phyloP scores from a whole-genome alignment of 2,113 vertebrate genomes.

The Sebastes schlegelii region DNA sequence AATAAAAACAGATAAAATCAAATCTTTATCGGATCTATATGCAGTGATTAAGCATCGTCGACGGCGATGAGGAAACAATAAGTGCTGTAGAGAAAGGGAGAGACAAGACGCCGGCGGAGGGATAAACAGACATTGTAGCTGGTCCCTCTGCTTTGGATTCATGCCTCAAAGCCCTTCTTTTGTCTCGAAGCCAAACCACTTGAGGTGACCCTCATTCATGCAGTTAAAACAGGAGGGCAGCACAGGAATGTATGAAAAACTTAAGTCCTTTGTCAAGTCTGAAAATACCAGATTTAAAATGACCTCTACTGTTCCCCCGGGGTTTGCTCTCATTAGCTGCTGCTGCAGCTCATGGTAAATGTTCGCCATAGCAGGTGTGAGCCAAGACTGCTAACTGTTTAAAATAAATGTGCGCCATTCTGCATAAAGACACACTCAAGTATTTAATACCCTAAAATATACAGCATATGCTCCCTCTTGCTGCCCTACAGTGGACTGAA shows the following conservation, averaged over 20 bases:
- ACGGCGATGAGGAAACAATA: constrained; percentile 53
- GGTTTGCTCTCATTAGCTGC: constrained; percentile 84
- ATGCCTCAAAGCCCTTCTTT: constrained; percentile 79
- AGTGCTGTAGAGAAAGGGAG: constrained; percentile 33
- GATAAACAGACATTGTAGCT: constrained; percentile 76
- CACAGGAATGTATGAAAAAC: constrained; percentile 81
- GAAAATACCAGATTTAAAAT: constrained; percentile 84
- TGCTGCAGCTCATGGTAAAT: constrained; percentile 57
- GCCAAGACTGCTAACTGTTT: constrained; percentile 58
- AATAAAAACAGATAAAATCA: constrained; percentile 43
- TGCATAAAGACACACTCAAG: constrained; percentile 51
- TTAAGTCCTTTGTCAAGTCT: constrained; percentile 81
- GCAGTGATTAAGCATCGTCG: constrained; percentile 50
- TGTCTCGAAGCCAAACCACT: constrained; percentile 82
- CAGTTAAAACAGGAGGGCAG: constrained; percentile 80
- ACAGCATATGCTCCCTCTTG: constrained; percentile 47
- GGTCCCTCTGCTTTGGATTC: constrained; percentile 72
- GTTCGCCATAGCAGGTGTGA: constrained; percentile 71
- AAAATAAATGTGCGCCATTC: constrained; percentile 55
- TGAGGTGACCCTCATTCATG: constrained; percentile 84
- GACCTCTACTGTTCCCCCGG: constrained; percentile 82
- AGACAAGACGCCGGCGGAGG: constrained; percentile 50
- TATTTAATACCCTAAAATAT: constrained; percentile 38
- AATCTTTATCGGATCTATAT: constrained; percentile 59
- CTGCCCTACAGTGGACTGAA: constrained; percentile 36